Base-by-base conservation (phyloP, 1,140 invertebrate species). In the Heliothis subflexa region DNA sequence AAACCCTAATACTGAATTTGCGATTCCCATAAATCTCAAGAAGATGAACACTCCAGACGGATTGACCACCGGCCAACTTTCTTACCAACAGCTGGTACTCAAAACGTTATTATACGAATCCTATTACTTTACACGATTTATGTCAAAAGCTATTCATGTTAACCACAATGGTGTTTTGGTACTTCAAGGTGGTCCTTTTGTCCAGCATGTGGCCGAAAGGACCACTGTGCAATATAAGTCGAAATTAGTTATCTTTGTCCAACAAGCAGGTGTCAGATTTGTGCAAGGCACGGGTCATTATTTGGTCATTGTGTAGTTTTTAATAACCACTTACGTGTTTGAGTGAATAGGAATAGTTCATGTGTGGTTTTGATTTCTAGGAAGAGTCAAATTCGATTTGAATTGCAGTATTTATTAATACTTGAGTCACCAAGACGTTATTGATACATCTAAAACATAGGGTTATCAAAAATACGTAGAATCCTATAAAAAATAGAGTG, bases 121-220 rank as follows among this genome's bases (percentile, higher is more conserved):
- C 73, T 52, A 64, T 73, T 25, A 45, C 71, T 45, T 49, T 18
- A 61, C 68, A 80, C 49, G 55, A 77, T 80, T 70, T 45, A 73
- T 62, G 47, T 50, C 59, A 75, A 74, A 77, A 80, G 14, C 61
- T 70, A 73, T 82, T 80, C 54, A 79, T 75, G n/a, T 72, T 45
- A 16, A 75, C 76, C 80, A 81, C 80, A 81, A 81, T 68, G 28
- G 61, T 66, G 73, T 86, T 85, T 85, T 82, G 82, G 71, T 78
- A 70, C 61, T 78, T 66, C 75, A 81, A 81, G 85, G 85, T 87
- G 85, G 85, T 85, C 85, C 79, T 11, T 79, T 87, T 83, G 79
- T 83, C 57, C 49, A 68, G 77, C 61, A 40, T 57, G 68, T 74
- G 55, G 71, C 18, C 74, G 12, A 47, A 61, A 62, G 59, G 64